Evolutionary conservation across 2,113 vertebrate genomes (phyloP), one percentile per base, ranked within the genome.

Genomic region (Oryzias curvinotus): DNA sequence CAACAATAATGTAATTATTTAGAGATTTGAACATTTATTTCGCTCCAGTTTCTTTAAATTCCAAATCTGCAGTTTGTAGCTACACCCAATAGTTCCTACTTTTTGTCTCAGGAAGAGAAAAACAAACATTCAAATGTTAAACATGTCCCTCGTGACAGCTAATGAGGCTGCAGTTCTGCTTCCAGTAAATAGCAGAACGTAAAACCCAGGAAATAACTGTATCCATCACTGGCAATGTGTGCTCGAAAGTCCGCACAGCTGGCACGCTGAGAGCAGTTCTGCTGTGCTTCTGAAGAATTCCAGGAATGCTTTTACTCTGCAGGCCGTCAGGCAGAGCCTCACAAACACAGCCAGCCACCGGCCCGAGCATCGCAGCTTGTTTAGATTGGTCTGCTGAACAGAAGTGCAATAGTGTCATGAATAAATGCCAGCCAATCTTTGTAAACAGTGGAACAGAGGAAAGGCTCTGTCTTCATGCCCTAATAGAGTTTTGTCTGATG

Each of bases 291-390:
- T 80, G 64, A 80, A 80, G 84, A 87, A 89, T 90, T 77, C 18
- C 15, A 81, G 8, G 89, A 90, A 90, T 89, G 85, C 81, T 83
- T 83, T 83, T 77, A 80, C 89, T 80, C 87, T 72, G 81, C 85
- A 65, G 83, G 86, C 75, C 81, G 68, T 76, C 83, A 57, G 57
- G 17, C 68, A 12, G 52, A 30, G 18, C 73, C 73, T 68, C 77
- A 81, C 80, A 75, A 4, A 71, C 78, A 79, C 77, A 72, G 57
- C 55, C 25, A 75, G 75, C 51, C 72, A 73, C 67, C 59, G 77
- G 82, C 73, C 64, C 48, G 52, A 65, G 68, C 71, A 47, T 62
- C 17, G 7, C n/a, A 23, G 62, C 65, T 50, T 70, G 75, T 78
- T 84, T 80, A 76, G 71, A 76, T 57, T 30, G 28, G 65, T 70